A percentile compares a stretch with the other conserved stretches of the same genome.
Conservation (phyloP, 2,113 vertebrate species). For the Tylochromis polylepis region DNA sequence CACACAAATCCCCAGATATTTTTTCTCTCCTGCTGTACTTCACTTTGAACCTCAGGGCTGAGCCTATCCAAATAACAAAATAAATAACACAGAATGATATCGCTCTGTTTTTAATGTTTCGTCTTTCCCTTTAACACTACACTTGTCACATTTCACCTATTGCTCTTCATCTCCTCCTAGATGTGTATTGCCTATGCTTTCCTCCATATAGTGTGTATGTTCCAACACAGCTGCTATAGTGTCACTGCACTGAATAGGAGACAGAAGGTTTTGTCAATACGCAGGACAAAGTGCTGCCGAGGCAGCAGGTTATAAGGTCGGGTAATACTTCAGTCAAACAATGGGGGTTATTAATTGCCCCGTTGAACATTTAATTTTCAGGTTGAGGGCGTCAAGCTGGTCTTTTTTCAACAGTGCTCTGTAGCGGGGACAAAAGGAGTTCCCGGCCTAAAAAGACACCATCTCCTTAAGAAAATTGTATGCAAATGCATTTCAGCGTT, state of each 20-base stretch:
- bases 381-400: constrained; percentile 55
- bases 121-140: not conserved
- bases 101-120: not conserved
- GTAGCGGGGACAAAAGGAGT: constrained; percentile 22
- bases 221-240: not conserved
- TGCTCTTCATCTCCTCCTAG: not conserved
- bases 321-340: constrained; percentile 47
- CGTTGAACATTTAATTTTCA: constrained; percentile 66
- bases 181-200: not conserved
- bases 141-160: not conserved
- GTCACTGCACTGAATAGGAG: constrained; percentile 4
- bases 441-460: constrained; percentile 11
- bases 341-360: constrained; percentile 50
- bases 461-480: constrained; percentile 7
- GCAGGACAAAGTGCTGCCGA: constrained; percentile 15
- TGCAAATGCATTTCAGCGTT: constrained; percentile 5
- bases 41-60: constrained; percentile 33
- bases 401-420: constrained; percentile 23
- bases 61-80: constrained; percentile 27
- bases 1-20: constrained; percentile 45
- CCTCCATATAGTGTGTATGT: not conserved
- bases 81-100: constrained; percentile 31
- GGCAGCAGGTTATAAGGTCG: constrained; percentile 34
- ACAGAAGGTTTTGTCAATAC: constrained; percentile 18
- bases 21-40: constrained; percentile 17